phyloP scores from a whole-genome alignment of 2,888 invertebrate species.

The Brachycybe producta region DNA sequence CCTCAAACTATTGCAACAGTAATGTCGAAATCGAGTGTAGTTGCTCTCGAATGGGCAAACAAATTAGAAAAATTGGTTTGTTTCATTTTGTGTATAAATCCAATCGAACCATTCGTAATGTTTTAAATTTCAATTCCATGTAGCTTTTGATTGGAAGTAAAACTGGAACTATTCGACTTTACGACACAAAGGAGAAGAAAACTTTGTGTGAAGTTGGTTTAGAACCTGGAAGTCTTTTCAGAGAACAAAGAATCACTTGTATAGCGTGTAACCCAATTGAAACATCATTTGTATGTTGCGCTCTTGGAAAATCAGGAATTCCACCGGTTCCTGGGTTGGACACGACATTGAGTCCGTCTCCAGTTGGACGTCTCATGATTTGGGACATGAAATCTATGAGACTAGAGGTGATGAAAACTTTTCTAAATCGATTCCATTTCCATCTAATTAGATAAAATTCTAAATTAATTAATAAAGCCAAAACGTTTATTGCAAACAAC shows the following conservation, averaged over 20 bases:
- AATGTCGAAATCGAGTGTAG: constrained; percentile 41
- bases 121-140: constrained; percentile 11
- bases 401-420: constrained; percentile 34
- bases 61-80: constrained; percentile 42
- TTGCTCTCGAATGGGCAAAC: constrained; percentile 46
- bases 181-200: constrained; percentile 46
- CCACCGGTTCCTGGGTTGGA: background rate
- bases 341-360: constrained; percentile 27
- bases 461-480: no score
- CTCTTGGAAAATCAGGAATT: constrained; percentile 21
- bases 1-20: constrained; percentile 41
- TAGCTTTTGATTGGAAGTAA: constrained; percentile 44
- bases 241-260: constrained; percentile 35
- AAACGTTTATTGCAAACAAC: no score
- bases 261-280: constrained; percentile 42
- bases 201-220: constrained; percentile 42
- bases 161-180: constrained; percentile 42
- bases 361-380: constrained; percentile 40
- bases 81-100: background rate
- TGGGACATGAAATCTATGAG: constrained; percentile 46
- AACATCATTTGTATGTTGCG: constrained; percentile 35
- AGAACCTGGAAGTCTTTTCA: constrained; percentile 28
- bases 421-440: background rate
- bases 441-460: constrained; percentile 15
- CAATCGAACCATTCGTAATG: constrained; percentile 6